phyloP scores from a whole-genome alignment of 2,113 vertebrate genomes.

The Globicephala melas region DNA sequence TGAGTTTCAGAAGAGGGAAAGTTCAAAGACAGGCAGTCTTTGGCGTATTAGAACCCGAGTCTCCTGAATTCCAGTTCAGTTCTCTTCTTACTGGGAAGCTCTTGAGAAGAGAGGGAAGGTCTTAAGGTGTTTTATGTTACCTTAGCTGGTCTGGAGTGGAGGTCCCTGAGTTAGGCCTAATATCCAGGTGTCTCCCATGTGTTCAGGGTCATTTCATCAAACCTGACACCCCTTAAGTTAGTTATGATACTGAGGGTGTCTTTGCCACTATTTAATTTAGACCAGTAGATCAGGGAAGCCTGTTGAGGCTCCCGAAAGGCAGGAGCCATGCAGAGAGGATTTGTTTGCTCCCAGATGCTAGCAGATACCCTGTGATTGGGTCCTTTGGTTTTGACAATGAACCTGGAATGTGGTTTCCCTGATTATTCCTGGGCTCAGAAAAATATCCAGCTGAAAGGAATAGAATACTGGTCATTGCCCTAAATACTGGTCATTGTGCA shows the following conservation, averaged over 20 bases:
- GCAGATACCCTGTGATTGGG: neutral
- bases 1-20: neutral
- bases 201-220: neutral
- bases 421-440: neutral
- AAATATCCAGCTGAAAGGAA: neutral
- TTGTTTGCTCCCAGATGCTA: neutral
- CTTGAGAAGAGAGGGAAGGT: neutral
- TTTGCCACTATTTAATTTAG: neutral
- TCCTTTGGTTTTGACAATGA: neutral
- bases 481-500: neutral
- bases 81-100: neutral
- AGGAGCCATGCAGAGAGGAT: neutral
- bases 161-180: neutral
- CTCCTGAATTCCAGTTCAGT: neutral
- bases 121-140: neutral
- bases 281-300: neutral
- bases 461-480: neutral
- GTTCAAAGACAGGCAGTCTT: neutral
- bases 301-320: neutral
- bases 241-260: neutral
- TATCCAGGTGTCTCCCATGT: neutral
- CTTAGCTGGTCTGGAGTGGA: neutral
- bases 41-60: neutral
- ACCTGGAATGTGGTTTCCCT: neutral
- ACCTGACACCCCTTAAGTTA: neutral